phyloP scores from a whole-genome alignment of 2,113 vertebrate genomes.

The Dipodomys merriami region DNA sequence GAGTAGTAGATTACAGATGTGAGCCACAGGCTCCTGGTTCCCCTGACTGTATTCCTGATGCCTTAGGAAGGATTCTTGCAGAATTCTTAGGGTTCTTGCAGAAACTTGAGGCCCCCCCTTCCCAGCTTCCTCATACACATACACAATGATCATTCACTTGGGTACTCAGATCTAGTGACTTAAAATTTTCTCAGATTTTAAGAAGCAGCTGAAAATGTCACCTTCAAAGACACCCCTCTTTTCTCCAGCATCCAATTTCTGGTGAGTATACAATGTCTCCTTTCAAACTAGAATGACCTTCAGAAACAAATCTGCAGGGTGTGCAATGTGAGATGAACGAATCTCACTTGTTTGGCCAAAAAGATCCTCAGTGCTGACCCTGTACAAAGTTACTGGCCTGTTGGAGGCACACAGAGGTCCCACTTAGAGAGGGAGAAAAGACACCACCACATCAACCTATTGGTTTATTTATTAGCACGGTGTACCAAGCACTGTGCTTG shows the following conservation, averaged over 20 bases:
- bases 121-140: background rate
- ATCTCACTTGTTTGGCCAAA: background rate
- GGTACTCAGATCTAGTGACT: background rate
- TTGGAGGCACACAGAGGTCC: background rate
- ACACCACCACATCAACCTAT: no score
- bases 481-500: background rate
- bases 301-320: background rate
- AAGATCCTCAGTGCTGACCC: background rate
- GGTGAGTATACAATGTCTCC: background rate
- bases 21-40: no score
- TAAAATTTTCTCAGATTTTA: constrained; percentile 48
- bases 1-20: no score
- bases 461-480: background rate
- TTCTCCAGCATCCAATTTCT: background rate
- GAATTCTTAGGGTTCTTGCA: background rate
- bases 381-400: background rate
- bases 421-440: background rate
- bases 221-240: background rate
- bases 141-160: background rate
- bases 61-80: background rate
- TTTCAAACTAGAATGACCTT: constrained; percentile 44
- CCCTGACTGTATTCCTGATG: background rate
- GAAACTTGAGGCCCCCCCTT: background rate
- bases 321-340: no score
- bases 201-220: constrained; percentile 41